Evolutionary conservation across 2,113 vertebrate genomes (phyloP).

Genomic region (Callocephalon fimbriatum): DNA sequence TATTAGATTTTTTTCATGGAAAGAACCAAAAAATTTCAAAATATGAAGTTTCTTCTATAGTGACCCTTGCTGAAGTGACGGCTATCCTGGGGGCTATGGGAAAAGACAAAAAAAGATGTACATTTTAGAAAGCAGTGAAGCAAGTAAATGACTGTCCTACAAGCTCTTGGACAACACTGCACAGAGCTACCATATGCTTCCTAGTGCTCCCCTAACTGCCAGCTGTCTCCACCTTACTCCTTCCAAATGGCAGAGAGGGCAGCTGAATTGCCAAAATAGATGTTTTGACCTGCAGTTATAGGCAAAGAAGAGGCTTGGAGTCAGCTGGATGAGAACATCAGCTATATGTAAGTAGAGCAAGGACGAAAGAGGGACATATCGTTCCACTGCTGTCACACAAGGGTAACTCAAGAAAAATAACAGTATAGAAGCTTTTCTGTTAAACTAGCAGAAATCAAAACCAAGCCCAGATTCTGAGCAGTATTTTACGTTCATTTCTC

Average conservation of each 20-base stretch:
- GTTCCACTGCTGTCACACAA: rapidly evolving
- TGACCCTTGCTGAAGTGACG: neutral
- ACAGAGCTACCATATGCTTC: conserved; percentile 60
- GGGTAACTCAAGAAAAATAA: neutral
- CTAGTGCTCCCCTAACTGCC: conserved; percentile 61
- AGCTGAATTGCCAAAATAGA: conserved; percentile 20
- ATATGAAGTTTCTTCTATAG: neutral
- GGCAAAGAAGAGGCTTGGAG: neutral
- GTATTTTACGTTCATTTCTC: neutral
- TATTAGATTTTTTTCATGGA: neutral
- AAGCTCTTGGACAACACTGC: conserved; percentile 24
- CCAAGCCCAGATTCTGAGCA: neutral
- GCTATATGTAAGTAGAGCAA: conserved; percentile 18
- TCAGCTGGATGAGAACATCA: neutral
- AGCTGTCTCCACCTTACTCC: conserved; percentile 52
- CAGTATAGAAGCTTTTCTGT: neutral
- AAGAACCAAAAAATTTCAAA: neutral
- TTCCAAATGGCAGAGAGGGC: conserved; percentile 61
- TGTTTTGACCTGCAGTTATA: conserved; percentile 45
- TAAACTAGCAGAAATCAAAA: neutral
- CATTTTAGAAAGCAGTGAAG: conserved; percentile 33
- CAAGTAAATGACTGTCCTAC: conserved; percentile 4
- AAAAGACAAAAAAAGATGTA: neutral
- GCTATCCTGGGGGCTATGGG: neutral
- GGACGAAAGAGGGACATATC: neutral